These are phyloP conservation scores for Chaetodon trifasciatus DNA, from an alignment of 2,797 vertebrate species.

Conservation along the genomic window DNA sequence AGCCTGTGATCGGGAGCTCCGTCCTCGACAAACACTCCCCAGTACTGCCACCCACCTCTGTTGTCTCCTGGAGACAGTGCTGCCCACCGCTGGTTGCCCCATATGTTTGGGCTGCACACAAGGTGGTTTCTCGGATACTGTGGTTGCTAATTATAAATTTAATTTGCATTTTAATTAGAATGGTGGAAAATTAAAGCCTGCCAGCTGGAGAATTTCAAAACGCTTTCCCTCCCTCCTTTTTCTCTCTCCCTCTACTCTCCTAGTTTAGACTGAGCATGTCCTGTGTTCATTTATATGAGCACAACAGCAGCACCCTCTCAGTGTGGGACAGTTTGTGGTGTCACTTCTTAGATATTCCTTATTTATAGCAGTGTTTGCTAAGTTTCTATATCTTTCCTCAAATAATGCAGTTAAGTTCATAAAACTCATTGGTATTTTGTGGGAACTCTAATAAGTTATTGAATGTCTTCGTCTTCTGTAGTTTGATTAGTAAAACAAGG, in stretches of 20 bases:
- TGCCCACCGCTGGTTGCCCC: conserved; percentile 93
- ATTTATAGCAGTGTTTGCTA: conserved; percentile 53
- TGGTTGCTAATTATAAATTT: conserved; percentile 99
- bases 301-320: conserved; percentile 71
- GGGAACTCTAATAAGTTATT: conserved; percentile 47
- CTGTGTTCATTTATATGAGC: conserved; percentile 76
- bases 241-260: conserved; percentile 73
- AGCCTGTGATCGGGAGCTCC: conserved; percentile 57
- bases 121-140: conserved; percentile 99
- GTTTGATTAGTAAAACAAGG: conserved; percentile 59
- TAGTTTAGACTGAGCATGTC: conserved; percentile 78
- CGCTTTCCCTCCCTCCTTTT: conserved; percentile 84
- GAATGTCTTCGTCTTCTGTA: conserved; percentile 49
- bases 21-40: conserved; percentile 68
- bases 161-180: conserved; percentile 99
- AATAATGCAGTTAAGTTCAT: conserved; percentile 51
- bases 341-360: conserved; percentile 70
- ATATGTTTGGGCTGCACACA: conserved; percentile 97
- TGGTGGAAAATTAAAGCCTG: conserved; percentile 99
- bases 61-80: conserved; percentile 87
- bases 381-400: conserved; percentile 52
- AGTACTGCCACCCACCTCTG: conserved; percentile 75
- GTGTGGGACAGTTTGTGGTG: conserved; percentile 64
- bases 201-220: conserved; percentile 99
- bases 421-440: conserved; percentile 40